Base-by-base conservation (phyloP, 2,113 vertebrate species). In the Ochotona princeps region DNA sequence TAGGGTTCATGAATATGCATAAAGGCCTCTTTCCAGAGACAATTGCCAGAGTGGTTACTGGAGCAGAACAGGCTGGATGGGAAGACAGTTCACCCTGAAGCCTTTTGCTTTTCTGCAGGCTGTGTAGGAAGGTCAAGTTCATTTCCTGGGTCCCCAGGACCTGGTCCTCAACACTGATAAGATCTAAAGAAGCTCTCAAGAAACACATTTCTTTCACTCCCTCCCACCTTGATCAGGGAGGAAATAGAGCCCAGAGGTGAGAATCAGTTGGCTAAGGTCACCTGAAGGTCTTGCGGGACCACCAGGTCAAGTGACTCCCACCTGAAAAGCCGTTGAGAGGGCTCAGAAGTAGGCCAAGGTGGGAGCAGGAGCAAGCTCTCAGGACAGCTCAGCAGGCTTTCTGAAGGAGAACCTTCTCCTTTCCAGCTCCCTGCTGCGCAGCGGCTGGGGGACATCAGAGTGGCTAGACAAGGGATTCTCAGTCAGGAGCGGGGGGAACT, bases 1-100 rank as follows among this genome's bases (percentile, higher is more conserved):
- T 28, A 81, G 44, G 17, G 26, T 54, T 94, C 89, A 95, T 95
- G 83, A 92, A 91, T 96, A 92, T 94, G 74, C 80, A 95, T 75
- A 25, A 67, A 54, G 44, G 70, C 13, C 65, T 94, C 93, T 90
- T 88, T 44, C 32, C 38, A 75, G 63, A 94, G 89, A 88, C 70
- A 72, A 49, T 38, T 65, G 66, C 30, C 5, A 3, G 32, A 84
- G 49, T 2, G 8, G 23, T 91, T 89, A 83, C 18, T 83, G 51
- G 83, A 95, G 83, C 73, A 93, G 80, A 96, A 78, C 70, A 69
- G 69, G 21, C 23, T 51, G 21, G 14, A 11, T 76, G 35, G 87
- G 63, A 65, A 66, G 51, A 65, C 38, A 21, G 18, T 25, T 79
- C 72, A 44, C 49, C 51, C 23, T 4, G 5, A 70, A 18, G 9